Evolutionary conservation across 2,888 invertebrate species (phyloP).

Genomic region (Drosophila paranaensis): DNA sequence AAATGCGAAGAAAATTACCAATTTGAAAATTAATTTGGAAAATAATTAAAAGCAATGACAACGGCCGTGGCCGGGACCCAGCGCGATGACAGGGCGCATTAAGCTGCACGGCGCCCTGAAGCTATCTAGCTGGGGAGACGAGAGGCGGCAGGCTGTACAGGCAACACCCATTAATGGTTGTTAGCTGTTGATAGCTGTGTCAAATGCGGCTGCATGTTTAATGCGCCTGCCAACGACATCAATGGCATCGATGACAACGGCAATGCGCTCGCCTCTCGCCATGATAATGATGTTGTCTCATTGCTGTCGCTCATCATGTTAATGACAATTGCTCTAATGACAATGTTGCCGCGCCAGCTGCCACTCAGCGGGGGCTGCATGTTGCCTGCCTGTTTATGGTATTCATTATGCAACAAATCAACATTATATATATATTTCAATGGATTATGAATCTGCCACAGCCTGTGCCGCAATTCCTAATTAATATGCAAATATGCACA

Average conservation of each 20-base stretch:
- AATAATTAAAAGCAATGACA: conserved; percentile 75
- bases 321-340: conserved; percentile 79
- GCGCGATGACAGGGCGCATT: conserved; percentile 58
- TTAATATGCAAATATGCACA: conserved; percentile 76
- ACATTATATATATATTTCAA: conserved; percentile 66
- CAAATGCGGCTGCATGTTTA: conserved; percentile 78
- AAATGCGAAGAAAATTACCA: conserved; percentile 77
- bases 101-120: conserved; percentile 27
- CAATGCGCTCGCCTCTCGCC: conserved; percentile 17
- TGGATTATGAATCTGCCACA: conserved; percentile 72
- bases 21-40: conserved; percentile 81
- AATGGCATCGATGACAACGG: conserved; percentile 58
- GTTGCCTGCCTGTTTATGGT: conserved; percentile 67
- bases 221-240: conserved; percentile 72
- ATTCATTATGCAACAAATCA: conserved; percentile 77
- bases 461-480: conserved; percentile 67
- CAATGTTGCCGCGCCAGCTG: conserved; percentile 55
- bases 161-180: conserved; percentile 70
- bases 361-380: conserved; percentile 7
- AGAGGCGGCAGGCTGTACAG: conserved; percentile 20
- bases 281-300: conserved; percentile 77
- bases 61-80: conserved; percentile 26
- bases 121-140: background rate
- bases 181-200: conserved; percentile 78
- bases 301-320: conserved; percentile 73